Conservation (phyloP, 2,888 invertebrate species). For the Punctoribates punctum region DNA sequence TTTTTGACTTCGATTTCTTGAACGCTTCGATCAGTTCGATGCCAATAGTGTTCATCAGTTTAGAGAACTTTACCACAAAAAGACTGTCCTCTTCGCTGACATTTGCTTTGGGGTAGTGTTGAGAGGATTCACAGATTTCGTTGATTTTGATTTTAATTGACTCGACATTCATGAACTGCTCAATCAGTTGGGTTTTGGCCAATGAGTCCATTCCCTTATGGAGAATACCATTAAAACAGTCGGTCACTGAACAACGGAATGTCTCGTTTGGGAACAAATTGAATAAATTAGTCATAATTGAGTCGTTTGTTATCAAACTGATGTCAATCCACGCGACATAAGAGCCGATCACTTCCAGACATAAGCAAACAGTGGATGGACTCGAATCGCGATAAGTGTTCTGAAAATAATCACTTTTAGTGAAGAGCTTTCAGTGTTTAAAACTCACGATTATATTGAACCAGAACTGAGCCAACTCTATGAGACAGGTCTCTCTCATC, state of each 20-base stretch:
- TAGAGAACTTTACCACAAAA: slow-evolving; percentile 57
- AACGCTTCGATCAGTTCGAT: slow-evolving; percentile 43
- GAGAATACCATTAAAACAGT: slow-evolving; percentile 59
- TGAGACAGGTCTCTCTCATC: slow-evolving; percentile 59
- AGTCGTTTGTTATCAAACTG: slow-evolving; percentile 59
- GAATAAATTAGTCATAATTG: slow-evolving; percentile 58
- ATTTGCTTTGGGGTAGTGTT: neutral
- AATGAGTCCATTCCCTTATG: slow-evolving; percentile 61
- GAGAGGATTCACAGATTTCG: slow-evolving; percentile 36
- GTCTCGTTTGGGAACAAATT: slow-evolving; percentile 52
- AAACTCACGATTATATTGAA: slow-evolving; percentile 58
- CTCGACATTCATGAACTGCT: slow-evolving; percentile 55
- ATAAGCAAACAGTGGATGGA: slow-evolving; percentile 54
- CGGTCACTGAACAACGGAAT: slow-evolving; percentile 57
- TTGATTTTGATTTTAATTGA: slow-evolving; percentile 39
- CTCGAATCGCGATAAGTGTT: slow-evolving; percentile 53
- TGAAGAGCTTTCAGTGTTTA: neutral
- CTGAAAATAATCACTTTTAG: slow-evolving; percentile 6
- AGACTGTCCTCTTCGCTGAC: slow-evolving; percentile 50
- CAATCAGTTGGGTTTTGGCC: slow-evolving; percentile 58
- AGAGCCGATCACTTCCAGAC: slow-evolving; percentile 58
- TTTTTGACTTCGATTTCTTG: slow-evolving; percentile 23
- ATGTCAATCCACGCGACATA: slow-evolving; percentile 62
- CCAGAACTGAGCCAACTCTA: slow-evolving; percentile 59
- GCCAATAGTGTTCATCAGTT: slow-evolving; percentile 58